Evolutionary conservation across 2,888 invertebrate genomes (phyloP).

Genomic region (Theretra japonica): DNA sequence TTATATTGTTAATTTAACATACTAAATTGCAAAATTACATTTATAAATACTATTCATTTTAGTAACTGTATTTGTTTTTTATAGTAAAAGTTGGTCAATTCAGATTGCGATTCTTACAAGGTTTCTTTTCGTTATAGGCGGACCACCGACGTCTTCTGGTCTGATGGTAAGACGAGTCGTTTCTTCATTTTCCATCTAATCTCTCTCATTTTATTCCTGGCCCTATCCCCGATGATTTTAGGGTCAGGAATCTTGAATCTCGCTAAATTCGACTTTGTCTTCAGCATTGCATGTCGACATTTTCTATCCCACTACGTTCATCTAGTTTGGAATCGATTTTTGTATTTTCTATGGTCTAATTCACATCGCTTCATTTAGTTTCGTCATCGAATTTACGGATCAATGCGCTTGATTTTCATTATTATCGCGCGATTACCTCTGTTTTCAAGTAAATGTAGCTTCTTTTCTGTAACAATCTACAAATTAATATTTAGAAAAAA

Average conservation of each 20-base stretch:
- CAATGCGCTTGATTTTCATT: not conserved
- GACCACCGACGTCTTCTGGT: slow-evolving; percentile 15
- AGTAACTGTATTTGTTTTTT: not conserved
- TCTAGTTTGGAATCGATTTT: not conserved
- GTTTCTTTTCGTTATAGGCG: slow-evolving; percentile 23
- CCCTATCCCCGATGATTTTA: not conserved
- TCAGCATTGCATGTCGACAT: slow-evolving; percentile 10
- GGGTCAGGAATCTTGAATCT: not conserved
- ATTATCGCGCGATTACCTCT: not conserved
- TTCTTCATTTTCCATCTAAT: not conserved
- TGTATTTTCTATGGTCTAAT: not conserved
- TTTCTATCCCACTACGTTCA: not conserved
- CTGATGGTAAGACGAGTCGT: slow-evolving; percentile 22
- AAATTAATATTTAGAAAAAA: not conserved
- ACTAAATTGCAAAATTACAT: too few relatives aligned
- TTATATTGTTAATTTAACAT: too few relatives aligned
- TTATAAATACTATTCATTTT: not conserved
- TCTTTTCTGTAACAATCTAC: not conserved
- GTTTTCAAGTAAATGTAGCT: not conserved
- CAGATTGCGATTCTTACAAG: not conserved
- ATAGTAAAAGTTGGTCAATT: not conserved
- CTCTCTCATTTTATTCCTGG: not conserved
- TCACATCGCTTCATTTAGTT: not conserved
- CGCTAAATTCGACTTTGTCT: not conserved
- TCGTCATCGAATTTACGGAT: not conserved